These are phyloP conservation scores for Cladopsammia gracilis DNA, from an alignment of 64 coral and sea anemone species.

Conservation along the genomic window DNA sequence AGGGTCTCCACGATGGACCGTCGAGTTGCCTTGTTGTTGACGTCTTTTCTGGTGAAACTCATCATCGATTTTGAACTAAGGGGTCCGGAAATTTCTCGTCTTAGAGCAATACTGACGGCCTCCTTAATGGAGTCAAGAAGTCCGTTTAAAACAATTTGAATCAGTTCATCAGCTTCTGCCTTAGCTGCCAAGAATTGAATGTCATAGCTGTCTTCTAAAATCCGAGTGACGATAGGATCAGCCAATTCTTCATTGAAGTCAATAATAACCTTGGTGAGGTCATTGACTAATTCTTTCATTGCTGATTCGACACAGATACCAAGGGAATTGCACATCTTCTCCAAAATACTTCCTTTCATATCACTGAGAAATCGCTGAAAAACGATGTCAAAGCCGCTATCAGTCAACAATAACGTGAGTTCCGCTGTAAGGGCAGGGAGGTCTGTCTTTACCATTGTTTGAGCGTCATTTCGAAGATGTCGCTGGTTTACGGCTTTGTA, in stretches of 20 bases:
- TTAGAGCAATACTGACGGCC: neutral
- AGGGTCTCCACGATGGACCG: neutral
- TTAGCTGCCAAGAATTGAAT: neutral
- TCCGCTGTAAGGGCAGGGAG: neutral
- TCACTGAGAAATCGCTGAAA: slow-evolving; percentile 51
- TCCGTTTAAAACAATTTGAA: slow-evolving; percentile 8
- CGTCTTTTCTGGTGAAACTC: neutral
- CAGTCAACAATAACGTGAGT: neutral
- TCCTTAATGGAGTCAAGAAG: slow-evolving; percentile 38
- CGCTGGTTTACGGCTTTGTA: slow-evolving; percentile 1
- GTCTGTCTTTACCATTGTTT: slow-evolving; percentile 3
- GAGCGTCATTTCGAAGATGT: neutral
- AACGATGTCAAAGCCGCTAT: neutral
- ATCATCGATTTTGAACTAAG: neutral
- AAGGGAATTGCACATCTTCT: slow-evolving; percentile 47
- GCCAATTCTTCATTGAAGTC: slow-evolving; percentile 12
- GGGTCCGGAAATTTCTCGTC: slow-evolving; percentile 6
- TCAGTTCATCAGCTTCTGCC: neutral
- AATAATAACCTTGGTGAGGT: slow-evolving; percentile 8
- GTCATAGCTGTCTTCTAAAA: slow-evolving; percentile 44
- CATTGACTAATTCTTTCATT: neutral
- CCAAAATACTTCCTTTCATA: slow-evolving; percentile 62
- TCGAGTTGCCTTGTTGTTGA: neutral
- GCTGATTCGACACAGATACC: neutral
- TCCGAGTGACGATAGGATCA: neutral